phyloP scores from a whole-genome alignment of 2,797 vertebrate genomes.

The Protonibea diacanthus region DNA sequence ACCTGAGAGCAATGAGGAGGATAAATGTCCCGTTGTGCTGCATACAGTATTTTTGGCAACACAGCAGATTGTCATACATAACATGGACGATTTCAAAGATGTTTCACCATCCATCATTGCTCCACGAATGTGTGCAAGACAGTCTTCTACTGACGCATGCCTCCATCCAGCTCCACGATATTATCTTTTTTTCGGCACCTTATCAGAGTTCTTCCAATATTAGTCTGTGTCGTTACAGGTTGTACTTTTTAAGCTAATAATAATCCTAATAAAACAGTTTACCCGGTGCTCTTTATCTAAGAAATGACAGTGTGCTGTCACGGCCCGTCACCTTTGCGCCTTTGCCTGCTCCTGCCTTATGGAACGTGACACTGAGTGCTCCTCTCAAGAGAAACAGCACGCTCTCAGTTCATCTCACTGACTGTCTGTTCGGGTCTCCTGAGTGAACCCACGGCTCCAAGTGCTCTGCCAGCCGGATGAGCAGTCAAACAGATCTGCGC shows the following conservation, averaged over 20 bases:
- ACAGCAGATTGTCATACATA: background rate
- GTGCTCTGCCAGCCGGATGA: conserved; percentile 49
- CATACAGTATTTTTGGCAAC: background rate
- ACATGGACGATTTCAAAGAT: background rate
- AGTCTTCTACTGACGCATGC: background rate
- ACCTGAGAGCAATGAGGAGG: background rate
- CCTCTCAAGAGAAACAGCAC: conserved; percentile 38
- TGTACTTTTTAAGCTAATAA: background rate
- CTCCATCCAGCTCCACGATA: background rate
- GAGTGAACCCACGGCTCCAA: conserved; percentile 50
- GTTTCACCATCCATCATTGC: background rate
- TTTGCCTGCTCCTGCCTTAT: conserved; percentile 19
- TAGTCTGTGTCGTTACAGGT: background rate
- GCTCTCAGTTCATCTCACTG: conserved; percentile 42
- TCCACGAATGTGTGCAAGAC: background rate
- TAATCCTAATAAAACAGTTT: background rate
- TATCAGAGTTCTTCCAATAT: background rate
- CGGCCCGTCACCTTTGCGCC: conserved; percentile 36
- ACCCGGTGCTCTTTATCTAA: conserved; percentile 1
- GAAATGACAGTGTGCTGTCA: conserved; percentile 24
- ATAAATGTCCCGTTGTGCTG: background rate
- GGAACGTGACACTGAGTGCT: conserved; percentile 49
- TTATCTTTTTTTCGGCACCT: background rate
- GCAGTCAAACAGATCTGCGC: conserved; percentile 49
- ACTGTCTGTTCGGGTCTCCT: conserved; percentile 38